Evolutionary conservation across 2,797 vertebrate genomes (phyloP).

Genomic region (Meriones psammophilus): DNA sequence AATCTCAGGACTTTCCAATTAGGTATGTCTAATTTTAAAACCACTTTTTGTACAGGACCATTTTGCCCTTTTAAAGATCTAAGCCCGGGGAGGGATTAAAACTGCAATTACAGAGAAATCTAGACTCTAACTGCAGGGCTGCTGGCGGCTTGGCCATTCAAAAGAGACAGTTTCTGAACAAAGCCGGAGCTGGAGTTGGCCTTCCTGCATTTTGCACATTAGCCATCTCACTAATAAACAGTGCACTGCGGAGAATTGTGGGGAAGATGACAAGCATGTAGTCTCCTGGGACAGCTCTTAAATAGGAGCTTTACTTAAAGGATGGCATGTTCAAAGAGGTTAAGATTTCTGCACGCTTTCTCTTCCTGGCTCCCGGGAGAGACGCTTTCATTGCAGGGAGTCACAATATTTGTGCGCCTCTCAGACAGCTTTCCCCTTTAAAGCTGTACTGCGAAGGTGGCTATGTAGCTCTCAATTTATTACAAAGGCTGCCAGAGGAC

Average conservation of each 20-base stretch:
- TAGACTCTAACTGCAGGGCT: slow-evolving; percentile 1
- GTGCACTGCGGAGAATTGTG: slow-evolving; percentile 77
- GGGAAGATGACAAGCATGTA: slow-evolving; percentile 83
- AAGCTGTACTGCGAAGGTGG: not conserved
- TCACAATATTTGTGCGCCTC: slow-evolving; percentile 64
- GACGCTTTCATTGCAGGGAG: slow-evolving; percentile 60
- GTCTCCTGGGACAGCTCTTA: slow-evolving; percentile 83
- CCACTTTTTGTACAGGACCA: not conserved
- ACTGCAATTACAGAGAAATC: slow-evolving; percentile 14
- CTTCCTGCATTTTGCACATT: not conserved
- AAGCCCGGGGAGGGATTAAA: slow-evolving; percentile 42
- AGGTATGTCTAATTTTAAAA: slow-evolving; percentile 22
- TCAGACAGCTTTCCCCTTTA: slow-evolving; percentile 61
- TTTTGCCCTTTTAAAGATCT: slow-evolving; percentile 56
- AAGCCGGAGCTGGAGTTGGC: not conserved
- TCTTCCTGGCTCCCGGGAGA: slow-evolving; percentile 80
- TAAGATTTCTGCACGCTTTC: slow-evolving; percentile 80
- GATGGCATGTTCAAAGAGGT: slow-evolving; percentile 87
- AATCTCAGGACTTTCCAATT: not conserved
- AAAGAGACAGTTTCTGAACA: slow-evolving; percentile 4
- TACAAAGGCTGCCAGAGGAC: slow-evolving; percentile 60
- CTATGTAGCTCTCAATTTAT: slow-evolving; percentile 39
- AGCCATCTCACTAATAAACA: slow-evolving; percentile 54
- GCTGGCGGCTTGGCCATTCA: not conserved
- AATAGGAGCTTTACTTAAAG: slow-evolving; percentile 85